These are phyloP conservation scores for Ptilonorhynchus violaceus DNA, from an alignment of 2,113 vertebrate species.

Conservation along the genomic window DNA sequence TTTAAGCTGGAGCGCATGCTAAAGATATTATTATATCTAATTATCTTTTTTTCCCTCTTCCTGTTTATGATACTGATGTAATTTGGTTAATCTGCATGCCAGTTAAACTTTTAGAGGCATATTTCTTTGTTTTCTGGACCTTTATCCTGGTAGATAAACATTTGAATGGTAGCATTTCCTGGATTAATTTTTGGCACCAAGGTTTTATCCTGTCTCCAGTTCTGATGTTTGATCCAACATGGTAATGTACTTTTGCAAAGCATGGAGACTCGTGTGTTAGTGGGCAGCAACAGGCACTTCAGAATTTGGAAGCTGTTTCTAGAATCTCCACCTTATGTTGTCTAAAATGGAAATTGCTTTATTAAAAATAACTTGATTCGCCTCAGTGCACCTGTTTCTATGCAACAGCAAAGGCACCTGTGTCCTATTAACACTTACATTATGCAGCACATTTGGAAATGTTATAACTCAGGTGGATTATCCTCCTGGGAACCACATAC, in stretches of 20 bases:
- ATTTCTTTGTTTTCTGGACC: not conserved
- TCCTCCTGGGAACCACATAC: not conserved
- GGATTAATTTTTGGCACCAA: slow-evolving; percentile 33
- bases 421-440: slow-evolving; percentile 55
- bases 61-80: not conserved
- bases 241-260: not conserved
- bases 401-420: slow-evolving; percentile 30
- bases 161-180: slow-evolving; percentile 38
- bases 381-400: slow-evolving; percentile 14
- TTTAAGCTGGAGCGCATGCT: not conserved
- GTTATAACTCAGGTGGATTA: slow-evolving; percentile 28
- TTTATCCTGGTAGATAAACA: not conserved
- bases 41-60: not conserved
- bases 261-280: not conserved
- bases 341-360: slow-evolving; percentile 35
- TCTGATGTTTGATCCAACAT: not conserved
- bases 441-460: slow-evolving; percentile 39
- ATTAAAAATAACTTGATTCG: slow-evolving; percentile 30
- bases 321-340: not conserved
- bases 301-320: not conserved
- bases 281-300: not conserved
- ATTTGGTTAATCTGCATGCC: not conserved
- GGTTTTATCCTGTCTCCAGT: not conserved
- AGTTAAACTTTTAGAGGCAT: not conserved
- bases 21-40: not conserved